A percentile compares a stretch with the other conserved stretches of the same genome.
Conservation (phyloP, 2,888 invertebrate genomes). For the Coecobrya sp. region DNA sequence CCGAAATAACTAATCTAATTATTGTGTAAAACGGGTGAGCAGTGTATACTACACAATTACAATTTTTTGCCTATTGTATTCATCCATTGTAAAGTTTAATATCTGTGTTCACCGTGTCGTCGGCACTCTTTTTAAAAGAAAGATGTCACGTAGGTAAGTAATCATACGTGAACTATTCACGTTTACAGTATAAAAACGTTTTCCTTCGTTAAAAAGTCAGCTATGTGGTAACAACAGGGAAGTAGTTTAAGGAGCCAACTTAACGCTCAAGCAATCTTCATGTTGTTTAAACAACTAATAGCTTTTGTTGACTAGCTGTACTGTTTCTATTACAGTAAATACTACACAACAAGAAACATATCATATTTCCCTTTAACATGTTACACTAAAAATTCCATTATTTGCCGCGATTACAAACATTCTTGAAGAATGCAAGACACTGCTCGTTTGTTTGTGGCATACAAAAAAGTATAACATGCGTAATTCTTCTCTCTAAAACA, state of each 20-base stretch:
- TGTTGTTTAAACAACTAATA: slow-evolving; percentile 24
- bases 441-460: not conserved
- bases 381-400: not conserved
- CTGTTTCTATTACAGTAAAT: not conserved
- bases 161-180: slow-evolving; percentile 42
- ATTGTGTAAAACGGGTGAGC: no score
- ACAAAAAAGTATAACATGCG: not conserved
- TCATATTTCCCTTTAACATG: not conserved
- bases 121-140: not conserved
- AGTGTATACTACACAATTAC: no score
- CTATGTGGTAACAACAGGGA: slow-evolving; percentile 42
- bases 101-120: not conserved
- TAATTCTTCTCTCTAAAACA: not conserved
- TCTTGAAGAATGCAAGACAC: not conserved
- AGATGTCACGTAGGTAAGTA: slow-evolving; percentile 39
- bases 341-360: not conserved
- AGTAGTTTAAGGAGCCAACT: slow-evolving; percentile 30
- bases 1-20: no score
- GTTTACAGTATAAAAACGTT: slow-evolving; percentile 24
- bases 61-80: not conserved
- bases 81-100: not conserved
- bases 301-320: slow-evolving; percentile 27
- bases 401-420: not conserved
- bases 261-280: slow-evolving; percentile 6
- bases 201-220: not conserved